Evolutionary conservation across 2,888 invertebrate species (phyloP).

Genomic region (Steinernema carpocapsae): DNA sequence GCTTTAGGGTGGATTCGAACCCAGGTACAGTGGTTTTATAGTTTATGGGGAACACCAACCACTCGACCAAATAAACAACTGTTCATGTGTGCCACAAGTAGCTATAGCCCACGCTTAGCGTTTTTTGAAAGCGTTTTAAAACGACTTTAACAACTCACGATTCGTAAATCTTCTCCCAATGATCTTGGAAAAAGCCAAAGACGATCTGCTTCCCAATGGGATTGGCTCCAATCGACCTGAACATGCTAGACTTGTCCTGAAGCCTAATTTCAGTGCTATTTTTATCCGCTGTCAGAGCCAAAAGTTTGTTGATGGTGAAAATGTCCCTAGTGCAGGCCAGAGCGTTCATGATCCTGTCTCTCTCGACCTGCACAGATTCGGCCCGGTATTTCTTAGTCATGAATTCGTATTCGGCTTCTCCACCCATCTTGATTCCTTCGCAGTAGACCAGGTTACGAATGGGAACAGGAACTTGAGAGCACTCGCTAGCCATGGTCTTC

Average conservation of each 20-base stretch:
- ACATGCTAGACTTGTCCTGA: conserved; percentile 59
- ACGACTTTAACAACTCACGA: conserved; percentile 48
- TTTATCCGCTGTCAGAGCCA: conserved; percentile 55
- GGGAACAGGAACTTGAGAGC: conserved; percentile 59
- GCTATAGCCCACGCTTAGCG: too few species aligned
- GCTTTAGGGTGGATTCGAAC: conserved; percentile 24
- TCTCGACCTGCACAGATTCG: conserved; percentile 60
- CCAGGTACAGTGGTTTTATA: not conserved
- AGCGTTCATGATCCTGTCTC: conserved; percentile 54
- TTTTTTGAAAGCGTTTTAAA: too few species aligned
- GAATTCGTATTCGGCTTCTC: conserved; percentile 53
- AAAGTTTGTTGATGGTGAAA: conserved; percentile 55
- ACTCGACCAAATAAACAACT: too few species aligned
- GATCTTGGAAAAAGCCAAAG: conserved; percentile 61
- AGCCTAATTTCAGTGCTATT: conserved; percentile 55
- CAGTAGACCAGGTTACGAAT: conserved; percentile 60
- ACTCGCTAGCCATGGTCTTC: conserved; percentile 46
- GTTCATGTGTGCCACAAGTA: too few species aligned
- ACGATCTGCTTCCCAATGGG: conserved; percentile 55
- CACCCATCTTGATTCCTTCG: conserved; percentile 59
- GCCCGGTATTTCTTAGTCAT: conserved; percentile 47
- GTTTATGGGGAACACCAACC: not conserved
- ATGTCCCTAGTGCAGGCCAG: conserved; percentile 60
- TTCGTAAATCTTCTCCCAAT: conserved; percentile 60
- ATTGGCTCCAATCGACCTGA: conserved; percentile 49